These are phyloP conservation scores for Aphelenchoides bicaudatus DNA, from an alignment of 2,888 invertebrate species.

Conservation along the genomic window DNA sequence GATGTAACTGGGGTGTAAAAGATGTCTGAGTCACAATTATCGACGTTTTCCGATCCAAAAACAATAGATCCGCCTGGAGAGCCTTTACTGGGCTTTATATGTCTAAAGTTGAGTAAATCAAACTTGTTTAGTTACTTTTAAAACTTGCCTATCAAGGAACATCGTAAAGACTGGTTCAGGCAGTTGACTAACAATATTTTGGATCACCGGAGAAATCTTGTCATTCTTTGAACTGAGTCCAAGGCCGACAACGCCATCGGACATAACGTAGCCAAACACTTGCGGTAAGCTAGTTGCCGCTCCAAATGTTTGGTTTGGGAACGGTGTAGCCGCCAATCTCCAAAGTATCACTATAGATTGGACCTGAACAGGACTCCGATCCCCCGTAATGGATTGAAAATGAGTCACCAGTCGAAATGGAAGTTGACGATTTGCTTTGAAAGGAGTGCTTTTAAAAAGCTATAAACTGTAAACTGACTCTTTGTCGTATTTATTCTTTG, in stretches of 20 bases:
- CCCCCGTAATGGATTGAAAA: background rate
- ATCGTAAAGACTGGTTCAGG: background rate
- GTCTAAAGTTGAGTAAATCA: background rate
- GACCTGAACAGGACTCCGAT: background rate
- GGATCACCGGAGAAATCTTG: background rate
- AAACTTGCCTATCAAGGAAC: too few relatives aligned
- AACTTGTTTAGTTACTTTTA: background rate
- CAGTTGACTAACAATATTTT: background rate
- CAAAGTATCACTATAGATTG: background rate
- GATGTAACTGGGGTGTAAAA: constrained; percentile 35
- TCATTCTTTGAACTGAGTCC: background rate
- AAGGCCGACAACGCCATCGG: background rate
- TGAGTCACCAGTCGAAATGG: background rate
- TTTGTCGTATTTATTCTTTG: background rate
- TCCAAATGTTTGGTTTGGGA: constrained; percentile 7
- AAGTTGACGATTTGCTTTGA: background rate
- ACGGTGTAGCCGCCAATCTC: too few relatives aligned
- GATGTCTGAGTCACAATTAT: constrained; percentile 36
- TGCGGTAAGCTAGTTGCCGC: background rate
- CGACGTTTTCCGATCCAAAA: constrained; percentile 40
- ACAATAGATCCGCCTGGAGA: constrained; percentile 37
- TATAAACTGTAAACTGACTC: background rate
- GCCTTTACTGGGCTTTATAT: background rate
- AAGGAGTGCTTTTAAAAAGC: background rate
- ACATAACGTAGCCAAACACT: background rate